These are phyloP conservation scores for Lacerta agilis DNA, from an alignment of 2,797 vertebrate species.

Conservation along the genomic window DNA sequence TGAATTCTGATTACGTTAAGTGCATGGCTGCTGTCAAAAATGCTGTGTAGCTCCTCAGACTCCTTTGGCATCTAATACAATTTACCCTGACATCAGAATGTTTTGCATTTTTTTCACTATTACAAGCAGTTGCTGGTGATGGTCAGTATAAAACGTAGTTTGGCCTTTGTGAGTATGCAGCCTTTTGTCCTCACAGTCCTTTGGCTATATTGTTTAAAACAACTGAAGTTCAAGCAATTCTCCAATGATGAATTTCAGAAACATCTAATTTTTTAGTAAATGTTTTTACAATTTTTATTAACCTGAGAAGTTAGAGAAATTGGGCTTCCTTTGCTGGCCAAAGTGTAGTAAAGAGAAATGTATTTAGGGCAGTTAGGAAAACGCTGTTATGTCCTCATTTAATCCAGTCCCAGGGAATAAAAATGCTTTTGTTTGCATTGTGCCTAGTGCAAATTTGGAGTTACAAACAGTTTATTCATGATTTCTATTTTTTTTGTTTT, in stretches of 20 bases:
- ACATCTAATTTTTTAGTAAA: not conserved
- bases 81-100: not conserved
- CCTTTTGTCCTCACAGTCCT: not conserved
- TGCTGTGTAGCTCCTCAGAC: not conserved
- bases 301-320: not conserved
- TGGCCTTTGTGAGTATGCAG: no score
- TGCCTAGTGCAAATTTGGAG: not conserved
- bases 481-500: constrained; percentile 36
- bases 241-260: not conserved
- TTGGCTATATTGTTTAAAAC: not conserved
- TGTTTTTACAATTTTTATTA: not conserved
- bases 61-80: not conserved
- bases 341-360: not conserved
- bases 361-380: constrained; percentile 41
- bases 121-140: not conserved
- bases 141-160: not conserved
- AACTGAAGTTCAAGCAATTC: not conserved
- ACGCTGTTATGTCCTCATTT: not conserved
- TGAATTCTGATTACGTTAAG: not conserved
- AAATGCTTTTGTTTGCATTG: constrained; percentile 6
- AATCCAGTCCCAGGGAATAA: not conserved
- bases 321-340: not conserved
- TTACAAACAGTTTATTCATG: not conserved
- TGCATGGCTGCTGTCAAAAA: not conserved
- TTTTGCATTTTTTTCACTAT: not conserved